A percentile compares a stretch with the other conserved stretches of the same genome.
phyloP scores from a whole-genome alignment of 2,113 vertebrate genomes.

The Larimichthys polyactis region DNA sequence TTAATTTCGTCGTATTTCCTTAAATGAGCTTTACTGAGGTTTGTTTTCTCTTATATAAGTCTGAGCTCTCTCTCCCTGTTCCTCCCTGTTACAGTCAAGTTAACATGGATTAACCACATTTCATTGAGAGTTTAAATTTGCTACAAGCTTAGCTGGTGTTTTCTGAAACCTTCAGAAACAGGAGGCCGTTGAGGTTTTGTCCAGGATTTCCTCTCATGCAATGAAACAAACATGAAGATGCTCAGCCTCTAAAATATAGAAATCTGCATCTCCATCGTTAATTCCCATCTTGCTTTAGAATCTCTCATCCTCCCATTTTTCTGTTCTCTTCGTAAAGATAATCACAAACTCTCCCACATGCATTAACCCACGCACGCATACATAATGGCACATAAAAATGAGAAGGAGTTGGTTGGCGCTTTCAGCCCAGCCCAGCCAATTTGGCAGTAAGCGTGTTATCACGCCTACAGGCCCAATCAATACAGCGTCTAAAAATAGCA shows the following conservation, averaged over 20 bases:
- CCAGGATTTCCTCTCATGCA: not conserved
- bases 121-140: conserved; percentile 38
- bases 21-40: not conserved
- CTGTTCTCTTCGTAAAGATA: conserved; percentile 15
- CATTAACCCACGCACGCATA: conserved; percentile 6
- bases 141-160: conserved; percentile 34
- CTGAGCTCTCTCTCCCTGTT: not conserved
- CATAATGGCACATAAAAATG: conserved; percentile 31
- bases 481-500: conserved; percentile 77
- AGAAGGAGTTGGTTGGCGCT: conserved; percentile 29
- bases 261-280: not conserved
- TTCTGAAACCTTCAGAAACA: conserved; percentile 39
- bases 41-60: not conserved
- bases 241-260: not conserved
- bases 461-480: conserved; percentile 79
- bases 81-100: not conserved
- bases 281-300: conserved; percentile 6
- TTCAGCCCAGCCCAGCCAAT: conserved; percentile 56
- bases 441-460: conserved; percentile 64
- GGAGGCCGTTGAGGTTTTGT: not conserved
- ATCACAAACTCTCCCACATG: conserved; percentile 45
- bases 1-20: not conserved
- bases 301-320: conserved; percentile 5
- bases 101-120: conserved; percentile 60
- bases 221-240: not conserved